A percentile compares a stretch with the other conserved stretches of the same genome.
These are phyloP conservation scores for Atlantisia rogersi DNA, from an alignment of 2,113 vertebrate genomes.

Conservation along the genomic window DNA sequence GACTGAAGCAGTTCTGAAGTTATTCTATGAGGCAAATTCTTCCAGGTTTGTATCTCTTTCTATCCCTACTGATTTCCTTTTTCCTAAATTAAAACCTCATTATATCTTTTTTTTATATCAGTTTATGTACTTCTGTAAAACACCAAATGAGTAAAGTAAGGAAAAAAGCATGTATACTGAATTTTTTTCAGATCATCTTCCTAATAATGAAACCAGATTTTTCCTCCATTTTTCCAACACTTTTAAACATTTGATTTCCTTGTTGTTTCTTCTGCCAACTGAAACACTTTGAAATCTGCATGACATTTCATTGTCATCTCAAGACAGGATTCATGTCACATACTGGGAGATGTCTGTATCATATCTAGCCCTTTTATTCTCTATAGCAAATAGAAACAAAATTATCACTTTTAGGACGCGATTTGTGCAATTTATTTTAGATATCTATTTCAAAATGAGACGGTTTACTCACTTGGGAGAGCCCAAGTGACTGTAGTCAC, in stretches of 20 bases:
- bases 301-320: background rate
- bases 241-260: background rate
- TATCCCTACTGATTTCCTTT: conserved; percentile 34
- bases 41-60: conserved; percentile 24
- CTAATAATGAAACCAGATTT: background rate
- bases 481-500: background rate
- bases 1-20: conserved; percentile 39
- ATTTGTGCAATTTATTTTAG: background rate
- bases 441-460: background rate
- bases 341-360: background rate
- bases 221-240: background rate
- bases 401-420: background rate
- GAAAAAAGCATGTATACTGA: background rate
- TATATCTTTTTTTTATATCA: conserved; percentile 19
- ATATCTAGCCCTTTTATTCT: background rate
- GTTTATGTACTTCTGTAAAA: conserved; percentile 23
- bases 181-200: background rate
- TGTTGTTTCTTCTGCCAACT: background rate
- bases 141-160: background rate
- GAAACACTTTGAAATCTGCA: background rate
- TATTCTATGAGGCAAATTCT: conserved; percentile 21
- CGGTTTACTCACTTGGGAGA: background rate
- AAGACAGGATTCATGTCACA: background rate
- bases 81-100: conserved; percentile 61
- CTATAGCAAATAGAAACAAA: background rate